A percentile compares a stretch with the other conserved stretches of the same genome.
Conservation (phyloP, 2,113 vertebrate species). For the zebrafish (Danio rerio) region GRCz12tu NC_133182.1:49261001-49261500, state of each 20-base stretch:
- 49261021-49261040: constrained; percentile 69
- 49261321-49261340: constrained; percentile 29
- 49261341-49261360: constrained; percentile 31
- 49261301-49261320: constrained; percentile 48
- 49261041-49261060: constrained; percentile 69
- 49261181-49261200: constrained; percentile 57
- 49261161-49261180: constrained; percentile 30
- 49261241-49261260: constrained; percentile 60
- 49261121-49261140: constrained; percentile 37
- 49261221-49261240: constrained; percentile 67
- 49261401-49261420: not conserved
- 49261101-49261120: constrained; percentile 51
- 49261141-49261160: not conserved
- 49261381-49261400: constrained; percentile 22
- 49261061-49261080: constrained; percentile 64
- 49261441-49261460: constrained; percentile 16
- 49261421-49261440: constrained; percentile 19
- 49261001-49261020: constrained; percentile 44
- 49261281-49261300: constrained; percentile 45
- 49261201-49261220: constrained; percentile 64
- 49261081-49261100: constrained; percentile 41
- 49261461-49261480: constrained; percentile 34
- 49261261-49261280: constrained; percentile 44
- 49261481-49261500: constrained; percentile 16
- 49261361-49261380: constrained; percentile 15